A percentile compares a stretch with the other conserved stretches of the same genome.
Evolutionary conservation across 2,888 invertebrate species (phyloP).

Genomic region (Sarcophaga rosellei): DNA sequence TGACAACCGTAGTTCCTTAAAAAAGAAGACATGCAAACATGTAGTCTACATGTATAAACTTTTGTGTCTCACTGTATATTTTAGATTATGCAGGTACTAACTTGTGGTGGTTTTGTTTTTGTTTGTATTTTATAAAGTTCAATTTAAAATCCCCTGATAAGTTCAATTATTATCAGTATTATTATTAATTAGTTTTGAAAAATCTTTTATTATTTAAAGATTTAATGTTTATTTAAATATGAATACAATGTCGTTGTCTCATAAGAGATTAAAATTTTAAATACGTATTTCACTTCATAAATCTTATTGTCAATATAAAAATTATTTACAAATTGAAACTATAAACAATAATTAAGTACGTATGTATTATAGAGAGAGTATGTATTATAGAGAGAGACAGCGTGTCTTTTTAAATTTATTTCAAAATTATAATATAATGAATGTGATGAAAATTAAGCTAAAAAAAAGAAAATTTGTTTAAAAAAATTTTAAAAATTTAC

Average conservation of each 20-base stretch:
- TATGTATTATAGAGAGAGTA: not conserved
- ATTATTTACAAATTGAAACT: slow-evolving; percentile 18
- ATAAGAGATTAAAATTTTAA: slow-evolving; percentile 31
- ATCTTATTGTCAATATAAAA: slow-evolving; percentile 23
- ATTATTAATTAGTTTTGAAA: slow-evolving; percentile 39
- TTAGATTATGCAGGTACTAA: not conserved
- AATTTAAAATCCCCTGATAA: slow-evolving; percentile 24
- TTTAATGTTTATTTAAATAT: slow-evolving; percentile 15
- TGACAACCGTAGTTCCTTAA: no score
- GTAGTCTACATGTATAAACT: no score
- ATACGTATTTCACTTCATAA: not conserved
- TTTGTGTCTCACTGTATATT: no score
- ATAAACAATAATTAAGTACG: not conserved
- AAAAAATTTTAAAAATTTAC: not conserved
- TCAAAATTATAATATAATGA: slow-evolving; percentile 3
- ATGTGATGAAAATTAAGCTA: not conserved
- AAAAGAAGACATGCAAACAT: no score
- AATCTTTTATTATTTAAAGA: slow-evolving; percentile 38
- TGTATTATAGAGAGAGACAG: slow-evolving; percentile 14
- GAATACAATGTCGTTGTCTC: slow-evolving; percentile 23
- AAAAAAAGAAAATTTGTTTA: not conserved
- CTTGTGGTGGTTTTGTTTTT: slow-evolving; percentile 12
- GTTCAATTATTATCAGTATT: slow-evolving; percentile 1
- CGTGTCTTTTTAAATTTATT: slow-evolving; percentile 32
- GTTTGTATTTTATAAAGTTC: slow-evolving; percentile 44